A percentile compares a stretch with the other conserved stretches of the same genome.
phyloP scores from a whole-genome alignment of 2,797 vertebrate species.

The Poeciliopsis paucimaculata region DNA sequence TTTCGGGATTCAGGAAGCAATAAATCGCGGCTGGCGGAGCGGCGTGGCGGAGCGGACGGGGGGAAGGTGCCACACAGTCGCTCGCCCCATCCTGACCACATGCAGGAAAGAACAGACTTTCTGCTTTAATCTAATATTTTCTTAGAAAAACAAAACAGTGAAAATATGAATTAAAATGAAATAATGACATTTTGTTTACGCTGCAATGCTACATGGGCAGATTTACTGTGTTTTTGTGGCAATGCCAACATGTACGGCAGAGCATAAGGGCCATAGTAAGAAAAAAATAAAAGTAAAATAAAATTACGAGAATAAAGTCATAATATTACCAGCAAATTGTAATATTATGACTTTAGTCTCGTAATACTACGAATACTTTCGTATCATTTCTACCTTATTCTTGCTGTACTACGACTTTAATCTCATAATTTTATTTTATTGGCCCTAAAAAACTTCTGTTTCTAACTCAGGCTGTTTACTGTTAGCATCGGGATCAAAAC shows the following conservation, averaged over 20 bases:
- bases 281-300: too few species aligned
- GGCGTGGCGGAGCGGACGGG: slow-evolving; percentile 44
- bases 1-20: slow-evolving; percentile 79
- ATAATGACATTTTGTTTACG: neutral
- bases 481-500: neutral
- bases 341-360: too few species aligned
- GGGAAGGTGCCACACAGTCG: slow-evolving; percentile 74
- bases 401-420: too few species aligned
- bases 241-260: neutral
- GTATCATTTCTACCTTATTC: too few species aligned
- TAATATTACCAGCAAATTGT: too few species aligned
- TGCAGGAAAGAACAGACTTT: slow-evolving; percentile 31
- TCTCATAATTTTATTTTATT: too few species aligned
- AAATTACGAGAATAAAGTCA: too few species aligned
- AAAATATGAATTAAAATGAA: neutral
- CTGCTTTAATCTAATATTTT: neutral
- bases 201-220: neutral
- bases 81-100: slow-evolving; percentile 58
- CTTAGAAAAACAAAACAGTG: neutral
- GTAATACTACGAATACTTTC: too few species aligned
- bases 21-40: slow-evolving; percentile 79
- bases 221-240: neutral
- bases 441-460: neutral
- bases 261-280: too few species aligned
- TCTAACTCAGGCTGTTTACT: neutral